Percentiles rank a stretch among this genome's conserved stretches.
These are phyloP conservation scores for Darwinula stevensoni DNA, from an alignment of 2,888 invertebrate species.

Conservation along the genomic window DNA sequence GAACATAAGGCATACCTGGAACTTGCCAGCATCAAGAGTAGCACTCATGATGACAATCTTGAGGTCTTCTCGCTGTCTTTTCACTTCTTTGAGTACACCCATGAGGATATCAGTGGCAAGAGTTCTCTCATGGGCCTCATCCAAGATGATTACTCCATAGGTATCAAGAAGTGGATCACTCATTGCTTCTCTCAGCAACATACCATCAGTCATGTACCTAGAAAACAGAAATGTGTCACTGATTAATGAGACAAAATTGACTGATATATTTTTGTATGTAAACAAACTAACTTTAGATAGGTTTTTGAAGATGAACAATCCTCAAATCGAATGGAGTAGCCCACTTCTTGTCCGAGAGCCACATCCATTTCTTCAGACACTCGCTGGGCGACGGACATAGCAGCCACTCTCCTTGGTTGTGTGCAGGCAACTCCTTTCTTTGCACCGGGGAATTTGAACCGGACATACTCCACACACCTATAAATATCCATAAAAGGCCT, in stretches of 20 bases:
- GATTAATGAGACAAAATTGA: slow-evolving; percentile 10
- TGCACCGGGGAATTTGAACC: slow-evolving; percentile 4
- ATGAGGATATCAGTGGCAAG: slow-evolving; percentile 93
- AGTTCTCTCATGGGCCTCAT: slow-evolving; percentile 97
- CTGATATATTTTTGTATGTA: slow-evolving; percentile 3
- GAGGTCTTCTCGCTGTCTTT: slow-evolving; percentile 62
- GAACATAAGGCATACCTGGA: slow-evolving; percentile 25
- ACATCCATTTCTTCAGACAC: slow-evolving; percentile 99
- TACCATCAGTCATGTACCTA: slow-evolving; percentile 97
- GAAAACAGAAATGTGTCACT: too few species aligned
- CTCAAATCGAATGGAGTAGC: slow-evolving; percentile 93
- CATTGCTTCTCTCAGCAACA: slow-evolving; percentile 96
- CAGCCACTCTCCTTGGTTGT: slow-evolving; percentile 85
- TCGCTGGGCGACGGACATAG: slow-evolving; percentile 96
- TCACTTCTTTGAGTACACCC: slow-evolving; percentile 94
- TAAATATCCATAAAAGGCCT: too few species aligned
- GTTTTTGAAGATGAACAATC: slow-evolving; percentile 88
- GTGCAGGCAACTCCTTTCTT: slow-evolving; percentile 75
- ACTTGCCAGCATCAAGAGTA: slow-evolving; percentile 94
- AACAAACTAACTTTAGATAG: slow-evolving; percentile 38
- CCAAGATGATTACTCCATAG: slow-evolving; percentile 80
- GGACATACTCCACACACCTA: slow-evolving; percentile 33
- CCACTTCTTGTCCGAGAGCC: slow-evolving; percentile 59
- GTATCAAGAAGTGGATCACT: slow-evolving; percentile 89
- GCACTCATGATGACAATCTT: slow-evolving; percentile 98